These are phyloP conservation scores for Dynastes grantii DNA, from an alignment of 2,888 invertebrate genomes.

Conservation along the genomic window DNA sequence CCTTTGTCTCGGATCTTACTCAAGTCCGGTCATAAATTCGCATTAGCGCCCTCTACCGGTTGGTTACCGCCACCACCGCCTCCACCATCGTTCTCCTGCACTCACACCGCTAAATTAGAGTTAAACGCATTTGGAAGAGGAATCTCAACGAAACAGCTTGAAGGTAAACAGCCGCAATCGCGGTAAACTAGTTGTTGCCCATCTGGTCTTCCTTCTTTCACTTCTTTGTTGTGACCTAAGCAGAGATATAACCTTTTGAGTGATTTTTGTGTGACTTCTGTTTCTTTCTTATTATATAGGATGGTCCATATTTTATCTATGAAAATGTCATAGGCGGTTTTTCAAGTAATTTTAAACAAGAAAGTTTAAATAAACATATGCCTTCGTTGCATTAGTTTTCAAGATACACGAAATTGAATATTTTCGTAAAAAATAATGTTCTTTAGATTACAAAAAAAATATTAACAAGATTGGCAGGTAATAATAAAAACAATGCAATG, in stretches of 20 bases:
- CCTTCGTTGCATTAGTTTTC: too few species aligned
- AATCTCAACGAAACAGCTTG: slow-evolving; percentile 18
- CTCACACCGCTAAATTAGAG: slow-evolving; percentile 6
- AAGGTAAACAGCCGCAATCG: slow-evolving; percentile 51
- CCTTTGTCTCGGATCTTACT: slow-evolving; percentile 40
- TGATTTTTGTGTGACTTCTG: slow-evolving; percentile 8
- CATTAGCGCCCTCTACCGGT: slow-evolving; percentile 50
- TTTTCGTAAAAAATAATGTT: too few species aligned
- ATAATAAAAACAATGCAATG: too few species aligned
- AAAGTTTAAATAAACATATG: too few species aligned
- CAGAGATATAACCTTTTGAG: slow-evolving; percentile 5
- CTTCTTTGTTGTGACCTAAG: slow-evolving; percentile 43
- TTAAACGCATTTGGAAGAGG: neutral
- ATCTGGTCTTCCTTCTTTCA: slow-evolving; percentile 54
- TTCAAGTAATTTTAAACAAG: too few species aligned
- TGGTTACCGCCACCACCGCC: neutral
- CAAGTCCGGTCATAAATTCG: slow-evolving; percentile 54
- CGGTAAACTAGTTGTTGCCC: slow-evolving; percentile 51
- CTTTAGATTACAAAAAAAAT: too few species aligned
- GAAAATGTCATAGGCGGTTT: too few species aligned
- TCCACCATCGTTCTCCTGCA: neutral
- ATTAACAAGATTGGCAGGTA: too few species aligned
- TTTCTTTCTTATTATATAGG: slow-evolving; percentile 2
- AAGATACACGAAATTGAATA: too few species aligned
- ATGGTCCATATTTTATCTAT: too few species aligned